Evolutionary conservation across 2,888 invertebrate species (phyloP).

Genomic region (Autographa pulchrina): DNA sequence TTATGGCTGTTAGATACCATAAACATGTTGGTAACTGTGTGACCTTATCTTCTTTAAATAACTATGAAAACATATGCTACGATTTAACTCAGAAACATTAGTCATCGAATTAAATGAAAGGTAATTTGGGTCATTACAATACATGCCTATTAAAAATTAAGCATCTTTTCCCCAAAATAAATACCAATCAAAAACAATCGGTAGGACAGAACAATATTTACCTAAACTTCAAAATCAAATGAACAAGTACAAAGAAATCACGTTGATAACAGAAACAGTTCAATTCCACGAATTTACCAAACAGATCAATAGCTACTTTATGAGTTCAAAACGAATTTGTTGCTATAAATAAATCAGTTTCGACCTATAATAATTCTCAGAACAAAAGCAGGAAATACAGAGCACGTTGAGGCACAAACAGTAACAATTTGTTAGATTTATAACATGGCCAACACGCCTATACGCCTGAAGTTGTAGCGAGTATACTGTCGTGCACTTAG

Average conservation of each 20-base stretch:
- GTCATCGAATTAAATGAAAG: too few relatives aligned
- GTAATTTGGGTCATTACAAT: too few relatives aligned
- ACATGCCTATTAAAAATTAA: too few relatives aligned
- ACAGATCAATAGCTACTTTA: slow-evolving; percentile 29
- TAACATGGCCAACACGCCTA: slow-evolving; percentile 30
- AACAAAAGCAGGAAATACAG: slow-evolving; percentile 31
- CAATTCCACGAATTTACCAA: slow-evolving; percentile 12
- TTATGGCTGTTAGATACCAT: neutral
- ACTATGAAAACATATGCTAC: neutral
- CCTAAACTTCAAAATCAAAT: neutral
- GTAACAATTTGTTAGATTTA: slow-evolving; percentile 41
- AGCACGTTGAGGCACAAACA: slow-evolving; percentile 16
- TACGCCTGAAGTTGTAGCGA: slow-evolving; percentile 18
- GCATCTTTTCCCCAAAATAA: neutral
- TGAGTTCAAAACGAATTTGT: slow-evolving; percentile 11
- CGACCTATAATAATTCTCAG: slow-evolving; percentile 8
- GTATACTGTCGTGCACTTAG: slow-evolving; percentile 5
- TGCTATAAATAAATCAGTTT: slow-evolving; percentile 28
- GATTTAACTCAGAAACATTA: too few relatives aligned
- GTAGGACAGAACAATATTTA: neutral
- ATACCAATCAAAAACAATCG: neutral
- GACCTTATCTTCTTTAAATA: neutral
- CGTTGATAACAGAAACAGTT: neutral
- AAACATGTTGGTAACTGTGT: neutral
- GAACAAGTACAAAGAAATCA: neutral